Percentiles rank a stretch among this genome's conserved stretches.
Conservation (phyloP, 2,113 vertebrate species). For the Porphyrio hochstetteri region DNA sequence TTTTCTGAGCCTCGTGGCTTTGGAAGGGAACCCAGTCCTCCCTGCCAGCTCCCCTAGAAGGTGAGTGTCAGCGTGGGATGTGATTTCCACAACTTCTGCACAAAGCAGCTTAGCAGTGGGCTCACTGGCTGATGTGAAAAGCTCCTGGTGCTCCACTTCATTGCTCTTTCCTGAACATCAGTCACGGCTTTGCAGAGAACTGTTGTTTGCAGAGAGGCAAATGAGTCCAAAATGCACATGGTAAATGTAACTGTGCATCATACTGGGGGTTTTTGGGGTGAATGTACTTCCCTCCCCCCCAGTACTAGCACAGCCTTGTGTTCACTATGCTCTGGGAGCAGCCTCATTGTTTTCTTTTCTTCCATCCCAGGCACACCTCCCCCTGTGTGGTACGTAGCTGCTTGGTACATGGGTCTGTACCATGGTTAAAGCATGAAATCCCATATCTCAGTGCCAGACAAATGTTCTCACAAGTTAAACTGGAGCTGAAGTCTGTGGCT, state of each 20-base stretch:
- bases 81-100: conserved; percentile 20
- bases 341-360: background rate
- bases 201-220: background rate
- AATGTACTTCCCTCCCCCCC: background rate
- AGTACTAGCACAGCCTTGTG: background rate
- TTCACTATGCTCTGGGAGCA: background rate
- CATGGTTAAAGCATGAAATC: background rate
- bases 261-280: background rate
- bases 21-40: conserved; percentile 11
- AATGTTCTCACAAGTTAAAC: background rate
- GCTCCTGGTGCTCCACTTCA: background rate
- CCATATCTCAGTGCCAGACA: background rate
- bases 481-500: background rate
- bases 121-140: conserved; percentile 4
- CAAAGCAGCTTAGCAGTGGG: conserved; percentile 48
- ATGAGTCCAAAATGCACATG: background rate
- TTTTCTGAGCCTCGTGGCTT: conserved; percentile 11
- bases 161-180: conserved; percentile 3
- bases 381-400: fast-evolving
- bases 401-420: background rate
- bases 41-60: background rate
- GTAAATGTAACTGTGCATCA: background rate
- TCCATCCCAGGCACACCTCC: background rate
- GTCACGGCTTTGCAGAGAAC: background rate
- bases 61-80: background rate